Evolutionary conservation across 1,140 invertebrate genomes (phyloP), one percentile per base, ranked within the genome.

Genomic region (Agrypnia vestita): DNA sequence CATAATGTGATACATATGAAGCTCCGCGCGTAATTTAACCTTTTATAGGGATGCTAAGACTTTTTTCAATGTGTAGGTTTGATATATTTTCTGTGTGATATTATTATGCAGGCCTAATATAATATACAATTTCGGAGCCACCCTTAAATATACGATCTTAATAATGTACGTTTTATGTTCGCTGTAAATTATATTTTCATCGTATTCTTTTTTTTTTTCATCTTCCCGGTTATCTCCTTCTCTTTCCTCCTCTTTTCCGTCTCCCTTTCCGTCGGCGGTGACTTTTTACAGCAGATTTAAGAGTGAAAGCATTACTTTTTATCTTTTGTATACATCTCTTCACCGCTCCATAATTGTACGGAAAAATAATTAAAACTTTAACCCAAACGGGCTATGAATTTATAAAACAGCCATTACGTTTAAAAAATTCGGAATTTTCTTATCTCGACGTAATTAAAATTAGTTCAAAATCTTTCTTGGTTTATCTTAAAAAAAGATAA

Each of bases 291-390:
- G 62, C 44, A 67, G 35, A 67, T 67, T 67, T 67, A 67, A 67
- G 62, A 67, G 62, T 67, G 25, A 44, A 67, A 17, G 21, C 43
- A 44, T 67, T 67, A 67, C 44, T n/a, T 67, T 67, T 46, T 47
- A 67, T 67, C 62, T 67, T 67, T 67, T 67, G 62, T 67, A 15
- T 67, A 67, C 43, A 67, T 67, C 62, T 67, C 44, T 67, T 67
- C 43, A 67, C n/a, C 62, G 62, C 62, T 44, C 62, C 62, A 43
- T 67, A 15, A 67, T 67, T 67, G 62, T 67, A 67, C 62, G 53
- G 43, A 17, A 67, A 67, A 67, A 67, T 67, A 67, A 67, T 67
- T 67, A 67, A 67, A 67, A 67, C 62, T 67, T 67, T 67, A 67
- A 67, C 62, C 62, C 62, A 67, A 67, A 67, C n/a, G 62, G 43